A percentile compares a stretch with the other conserved stretches of the same genome.
phyloP scores from a whole-genome alignment of 2,113 vertebrate genomes.

The Brienomyrus brachyistius region DNA sequence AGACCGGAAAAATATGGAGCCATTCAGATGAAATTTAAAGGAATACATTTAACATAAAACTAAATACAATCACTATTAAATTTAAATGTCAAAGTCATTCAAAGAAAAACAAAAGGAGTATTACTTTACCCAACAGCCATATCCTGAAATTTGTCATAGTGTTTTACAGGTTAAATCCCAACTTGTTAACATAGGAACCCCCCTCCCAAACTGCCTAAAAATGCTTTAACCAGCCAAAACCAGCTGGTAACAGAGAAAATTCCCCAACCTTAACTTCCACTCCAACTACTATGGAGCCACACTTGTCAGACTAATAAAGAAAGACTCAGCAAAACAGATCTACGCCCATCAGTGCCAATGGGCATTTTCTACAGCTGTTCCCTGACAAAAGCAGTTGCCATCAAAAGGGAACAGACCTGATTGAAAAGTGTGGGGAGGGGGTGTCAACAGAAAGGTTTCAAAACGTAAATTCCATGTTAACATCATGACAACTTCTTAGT shows the following conservation, averaged over 20 bases:
- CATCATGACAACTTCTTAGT: not conserved
- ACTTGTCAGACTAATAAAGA: not conserved
- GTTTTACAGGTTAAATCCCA: not conserved
- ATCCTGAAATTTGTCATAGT: not conserved
- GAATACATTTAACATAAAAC: not conserved
- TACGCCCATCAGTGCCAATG: not conserved
- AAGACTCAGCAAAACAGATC: not conserved
- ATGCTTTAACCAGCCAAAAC: not conserved
- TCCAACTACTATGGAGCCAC: not conserved
- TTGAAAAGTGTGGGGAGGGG: not conserved
- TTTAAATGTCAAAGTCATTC: not conserved
- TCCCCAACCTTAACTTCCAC: not conserved
- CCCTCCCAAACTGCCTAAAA: not conserved
- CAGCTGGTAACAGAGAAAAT: not conserved
- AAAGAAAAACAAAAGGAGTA: not conserved
- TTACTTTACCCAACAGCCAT: not conserved
- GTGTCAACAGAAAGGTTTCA: not conserved
- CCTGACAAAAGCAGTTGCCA: not conserved
- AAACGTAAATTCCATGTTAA: not conserved
- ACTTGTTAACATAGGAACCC: not conserved
- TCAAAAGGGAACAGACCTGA: not conserved
- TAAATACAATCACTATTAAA: not conserved
- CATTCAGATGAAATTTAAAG: not conserved
- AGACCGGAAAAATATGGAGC: not conserved
- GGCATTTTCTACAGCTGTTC: not conserved